A percentile compares a stretch with the other conserved stretches of the same genome.
phyloP scores from a whole-genome alignment of 2,888 invertebrate genomes.

The Agapostemon virescens region DNA sequence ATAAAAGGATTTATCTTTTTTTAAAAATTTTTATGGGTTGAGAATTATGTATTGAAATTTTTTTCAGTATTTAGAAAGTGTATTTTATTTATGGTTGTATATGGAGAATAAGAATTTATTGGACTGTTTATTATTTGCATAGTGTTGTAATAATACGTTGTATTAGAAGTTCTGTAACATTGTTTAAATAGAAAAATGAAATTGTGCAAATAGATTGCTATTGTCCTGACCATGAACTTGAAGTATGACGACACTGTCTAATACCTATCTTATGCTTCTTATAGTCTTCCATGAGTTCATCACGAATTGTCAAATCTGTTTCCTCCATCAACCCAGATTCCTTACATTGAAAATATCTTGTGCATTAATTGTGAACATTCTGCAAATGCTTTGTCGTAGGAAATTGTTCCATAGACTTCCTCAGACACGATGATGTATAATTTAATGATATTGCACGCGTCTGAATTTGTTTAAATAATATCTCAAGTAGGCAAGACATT shows the following conservation, averaged over 20 bases:
- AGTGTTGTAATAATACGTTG: background rate
- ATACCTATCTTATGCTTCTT: background rate
- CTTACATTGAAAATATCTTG: no score
- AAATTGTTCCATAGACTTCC: no score
- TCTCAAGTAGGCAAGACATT: no score
- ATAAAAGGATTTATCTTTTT: background rate
- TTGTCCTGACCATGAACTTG: background rate
- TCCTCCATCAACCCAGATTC: no score
- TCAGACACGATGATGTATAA: no score
- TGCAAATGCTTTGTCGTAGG: no score
- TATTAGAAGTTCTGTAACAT: background rate
- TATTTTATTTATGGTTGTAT: background rate
- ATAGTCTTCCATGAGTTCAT: background rate
- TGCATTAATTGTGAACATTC: no score
- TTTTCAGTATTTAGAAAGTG: background rate
- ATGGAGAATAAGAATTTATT: background rate
- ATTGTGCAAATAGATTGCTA: background rate
- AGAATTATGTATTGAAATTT: background rate
- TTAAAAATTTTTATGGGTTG: background rate
- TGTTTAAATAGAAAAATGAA: background rate
- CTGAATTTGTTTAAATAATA: no score
- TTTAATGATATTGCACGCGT: no score
- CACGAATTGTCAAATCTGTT: background rate
- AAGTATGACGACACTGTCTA: background rate
- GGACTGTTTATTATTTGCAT: background rate